phyloP scores from a whole-genome alignment of 2,113 vertebrate species.

The Podilymbus podiceps region DNA sequence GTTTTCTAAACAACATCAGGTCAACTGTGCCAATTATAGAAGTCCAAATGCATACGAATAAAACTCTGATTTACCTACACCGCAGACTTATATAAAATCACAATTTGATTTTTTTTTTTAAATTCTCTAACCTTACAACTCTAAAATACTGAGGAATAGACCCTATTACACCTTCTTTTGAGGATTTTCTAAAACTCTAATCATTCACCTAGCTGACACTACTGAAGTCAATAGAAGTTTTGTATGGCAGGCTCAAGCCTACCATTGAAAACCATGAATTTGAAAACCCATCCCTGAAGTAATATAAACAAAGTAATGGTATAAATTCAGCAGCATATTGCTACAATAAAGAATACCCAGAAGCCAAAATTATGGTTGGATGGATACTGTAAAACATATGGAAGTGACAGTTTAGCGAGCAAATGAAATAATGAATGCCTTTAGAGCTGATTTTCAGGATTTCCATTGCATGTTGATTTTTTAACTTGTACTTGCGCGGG shows the following conservation, averaged over 20 bases:
- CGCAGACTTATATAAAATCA: not conserved
- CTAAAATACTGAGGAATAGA: not conserved
- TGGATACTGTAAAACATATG: not conserved
- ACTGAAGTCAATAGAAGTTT: not conserved
- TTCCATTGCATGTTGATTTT: not conserved
- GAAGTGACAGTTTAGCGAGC: not conserved
- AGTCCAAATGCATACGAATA: not conserved
- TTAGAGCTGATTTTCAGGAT: not conserved
- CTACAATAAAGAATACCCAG: not conserved
- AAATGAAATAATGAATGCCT: not conserved
- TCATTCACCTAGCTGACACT: not conserved
- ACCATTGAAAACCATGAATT: not conserved
- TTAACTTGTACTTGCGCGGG: not conserved
- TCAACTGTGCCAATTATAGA: not conserved
- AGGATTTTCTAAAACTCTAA: not conserved
- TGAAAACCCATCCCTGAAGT: not conserved
- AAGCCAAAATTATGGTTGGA: not conserved
- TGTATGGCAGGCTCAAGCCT: not conserved
- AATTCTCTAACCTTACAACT: not conserved
- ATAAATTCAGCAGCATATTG: not conserved
- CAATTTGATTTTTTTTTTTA: not conserved
- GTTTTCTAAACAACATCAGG: not conserved
- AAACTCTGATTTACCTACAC: not conserved
- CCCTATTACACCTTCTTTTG: not conserved
- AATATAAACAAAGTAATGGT: not conserved